Evolutionary conservation across 2,113 vertebrate genomes (phyloP).

Genomic region (Chrysemys picta): DNA sequence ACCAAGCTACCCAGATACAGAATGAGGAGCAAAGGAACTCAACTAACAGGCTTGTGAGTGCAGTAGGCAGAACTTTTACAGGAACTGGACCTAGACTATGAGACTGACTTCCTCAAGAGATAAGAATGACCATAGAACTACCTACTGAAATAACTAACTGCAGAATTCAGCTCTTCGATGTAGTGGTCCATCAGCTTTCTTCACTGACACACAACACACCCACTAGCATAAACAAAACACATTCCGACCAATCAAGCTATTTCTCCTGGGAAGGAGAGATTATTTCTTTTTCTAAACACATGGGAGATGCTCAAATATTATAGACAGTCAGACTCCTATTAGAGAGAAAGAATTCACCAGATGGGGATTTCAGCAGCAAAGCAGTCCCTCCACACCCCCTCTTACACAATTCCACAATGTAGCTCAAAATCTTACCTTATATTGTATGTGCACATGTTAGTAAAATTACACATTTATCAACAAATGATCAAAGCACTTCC

Average conservation of each 20-base stretch:
- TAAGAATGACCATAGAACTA: background rate
- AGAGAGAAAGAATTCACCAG: background rate
- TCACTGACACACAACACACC: background rate
- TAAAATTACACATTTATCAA: background rate
- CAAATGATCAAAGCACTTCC: constrained; percentile 17
- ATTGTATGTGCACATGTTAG: background rate
- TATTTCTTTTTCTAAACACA: background rate
- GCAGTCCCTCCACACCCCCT: background rate
- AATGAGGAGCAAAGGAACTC: background rate
- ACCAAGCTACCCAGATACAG: constrained; percentile 14
- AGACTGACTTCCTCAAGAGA: background rate
- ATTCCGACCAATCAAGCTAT: background rate
- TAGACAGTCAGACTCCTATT: background rate
- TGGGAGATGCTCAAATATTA: background rate
- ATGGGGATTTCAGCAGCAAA: background rate
- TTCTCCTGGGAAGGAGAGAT: background rate
- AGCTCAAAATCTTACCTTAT: background rate
- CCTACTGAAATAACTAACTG: background rate
- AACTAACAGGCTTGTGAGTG: background rate
- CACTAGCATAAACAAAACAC: background rate
- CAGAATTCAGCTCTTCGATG: background rate
- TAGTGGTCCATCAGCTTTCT: background rate
- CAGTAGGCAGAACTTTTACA: no score
- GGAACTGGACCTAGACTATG: no score
- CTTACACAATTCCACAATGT: background rate